A percentile compares a stretch with the other conserved stretches of the same genome.
These are phyloP conservation scores for Agrilus cyanescens DNA, from an alignment of 2,888 invertebrate genomes.

Conservation along the genomic window DNA sequence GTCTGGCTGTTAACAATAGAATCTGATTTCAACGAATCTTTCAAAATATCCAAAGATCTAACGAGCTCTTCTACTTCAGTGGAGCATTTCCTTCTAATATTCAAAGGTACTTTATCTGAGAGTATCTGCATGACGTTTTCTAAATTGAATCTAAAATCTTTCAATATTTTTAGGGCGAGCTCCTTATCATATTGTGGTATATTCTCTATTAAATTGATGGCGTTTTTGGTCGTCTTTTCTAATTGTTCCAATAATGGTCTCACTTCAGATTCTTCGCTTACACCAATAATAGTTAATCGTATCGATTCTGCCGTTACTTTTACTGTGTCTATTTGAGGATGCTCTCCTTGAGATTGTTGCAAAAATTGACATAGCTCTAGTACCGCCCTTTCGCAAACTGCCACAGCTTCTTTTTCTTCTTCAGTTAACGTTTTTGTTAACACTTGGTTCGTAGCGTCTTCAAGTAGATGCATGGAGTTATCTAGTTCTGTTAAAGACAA, in stretches of 20 bases:
- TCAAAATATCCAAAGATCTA: too few relatives aligned
- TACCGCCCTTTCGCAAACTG: constrained; percentile 24
- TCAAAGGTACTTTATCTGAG: too few relatives aligned
- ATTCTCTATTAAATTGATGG: constrained; percentile 30
- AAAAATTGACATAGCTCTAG: constrained; percentile 14
- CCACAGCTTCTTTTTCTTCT: constrained; percentile 26
- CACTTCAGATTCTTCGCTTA: constrained; percentile 25
- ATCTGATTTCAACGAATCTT: too few relatives aligned
- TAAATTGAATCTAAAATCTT: too few relatives aligned
- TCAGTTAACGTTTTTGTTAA: constrained; percentile 14
- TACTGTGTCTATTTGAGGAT: constrained; percentile 17
- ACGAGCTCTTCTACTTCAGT: too few relatives aligned
- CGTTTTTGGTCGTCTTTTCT: constrained; percentile 32
- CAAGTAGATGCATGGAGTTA: constrained; percentile 24
- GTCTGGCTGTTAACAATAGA: too few relatives aligned
- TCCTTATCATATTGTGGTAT: constrained; percentile 17
- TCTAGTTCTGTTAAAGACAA: constrained; percentile 25
- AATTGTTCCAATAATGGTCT: constrained; percentile 28
- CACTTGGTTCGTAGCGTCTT: constrained; percentile 16
- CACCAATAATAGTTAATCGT: constrained; percentile 20
- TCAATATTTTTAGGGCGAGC: neutral
- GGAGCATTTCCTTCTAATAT: too few relatives aligned
- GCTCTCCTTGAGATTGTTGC: too few relatives aligned
- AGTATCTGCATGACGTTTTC: too few relatives aligned
- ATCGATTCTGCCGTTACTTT: constrained; percentile 29